These are phyloP conservation scores for Yponomeuta malinellus DNA, from an alignment of 2,888 invertebrate species.

Conservation along the genomic window DNA sequence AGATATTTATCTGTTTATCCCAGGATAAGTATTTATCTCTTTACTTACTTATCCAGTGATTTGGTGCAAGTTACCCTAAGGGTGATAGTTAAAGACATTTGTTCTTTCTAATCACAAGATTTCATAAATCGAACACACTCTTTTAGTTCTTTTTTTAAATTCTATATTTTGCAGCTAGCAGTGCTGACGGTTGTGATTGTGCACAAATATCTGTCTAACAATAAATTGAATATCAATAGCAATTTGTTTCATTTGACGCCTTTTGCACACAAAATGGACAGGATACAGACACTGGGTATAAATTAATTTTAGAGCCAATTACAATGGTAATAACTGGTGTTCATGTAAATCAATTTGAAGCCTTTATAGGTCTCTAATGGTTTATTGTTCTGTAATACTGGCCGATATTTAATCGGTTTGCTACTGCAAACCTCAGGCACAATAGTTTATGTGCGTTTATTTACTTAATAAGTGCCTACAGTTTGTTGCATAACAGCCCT, in stretches of 20 bases:
- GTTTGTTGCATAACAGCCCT: no score
- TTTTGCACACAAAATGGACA: not conserved
- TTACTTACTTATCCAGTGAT: no score
- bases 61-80: no score
- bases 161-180: no score
- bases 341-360: conserved; percentile 50
- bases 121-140: no score
- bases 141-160: no score
- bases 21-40: no score
- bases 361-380: conserved; percentile 40
- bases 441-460: not conserved
- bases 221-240: not conserved
- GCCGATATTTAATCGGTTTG: not conserved
- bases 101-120: no score
- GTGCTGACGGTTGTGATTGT: no score
- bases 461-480: not conserved
- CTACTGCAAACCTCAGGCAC: not conserved
- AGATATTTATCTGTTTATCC: no score
- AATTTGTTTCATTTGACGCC: not conserved
- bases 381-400: conserved; percentile 40
- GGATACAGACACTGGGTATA: not conserved
- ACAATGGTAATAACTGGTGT: conserved; percentile 6
- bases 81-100: no score
- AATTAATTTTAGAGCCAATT: conserved; percentile 6
- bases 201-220: no score